Percentiles rank a stretch among this genome's conserved stretches.
Conservation (phyloP, 2,888 invertebrate genomes). For the Theodoxus fluviatilis region DNA sequence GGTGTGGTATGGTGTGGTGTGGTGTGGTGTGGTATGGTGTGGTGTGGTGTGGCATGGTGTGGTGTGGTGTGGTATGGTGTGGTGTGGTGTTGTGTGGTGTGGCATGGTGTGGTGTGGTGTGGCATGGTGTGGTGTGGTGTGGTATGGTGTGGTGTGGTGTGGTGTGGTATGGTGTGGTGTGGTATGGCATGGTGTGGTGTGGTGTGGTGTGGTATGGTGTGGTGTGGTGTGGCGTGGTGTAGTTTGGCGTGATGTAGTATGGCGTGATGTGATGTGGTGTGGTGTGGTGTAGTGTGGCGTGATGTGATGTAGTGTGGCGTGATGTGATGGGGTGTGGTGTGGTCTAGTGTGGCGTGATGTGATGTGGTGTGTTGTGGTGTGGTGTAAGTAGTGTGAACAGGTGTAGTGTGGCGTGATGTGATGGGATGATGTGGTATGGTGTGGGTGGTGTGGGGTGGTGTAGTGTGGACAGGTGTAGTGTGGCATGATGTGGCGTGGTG, state of each 20-base stretch:
- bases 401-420: no score
- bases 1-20: neutral
- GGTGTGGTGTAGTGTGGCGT: neutral
- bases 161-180: constrained; percentile 3
- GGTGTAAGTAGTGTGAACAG: no score
- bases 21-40: neutral
- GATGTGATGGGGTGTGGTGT: neutral
- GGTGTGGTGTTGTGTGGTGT: neutral
- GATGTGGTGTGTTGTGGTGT: no score
- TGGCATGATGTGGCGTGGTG: no score
- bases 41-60: neutral
- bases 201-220: neutral
- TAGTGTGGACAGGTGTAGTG: no score
- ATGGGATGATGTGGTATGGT: no score
- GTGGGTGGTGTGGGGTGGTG: no score
- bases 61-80: neutral
- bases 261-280: neutral
- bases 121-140: neutral
- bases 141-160: constrained; percentile 6
- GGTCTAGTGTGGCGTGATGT: no score
- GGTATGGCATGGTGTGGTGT: neutral
- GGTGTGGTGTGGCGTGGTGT: neutral
- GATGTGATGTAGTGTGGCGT: neutral
- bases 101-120: neutral
- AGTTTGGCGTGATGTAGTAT: neutral